Evolutionary conservation across 2,797 vertebrate genomes (phyloP).

Genomic region (Gouania willdenowi): DNA sequence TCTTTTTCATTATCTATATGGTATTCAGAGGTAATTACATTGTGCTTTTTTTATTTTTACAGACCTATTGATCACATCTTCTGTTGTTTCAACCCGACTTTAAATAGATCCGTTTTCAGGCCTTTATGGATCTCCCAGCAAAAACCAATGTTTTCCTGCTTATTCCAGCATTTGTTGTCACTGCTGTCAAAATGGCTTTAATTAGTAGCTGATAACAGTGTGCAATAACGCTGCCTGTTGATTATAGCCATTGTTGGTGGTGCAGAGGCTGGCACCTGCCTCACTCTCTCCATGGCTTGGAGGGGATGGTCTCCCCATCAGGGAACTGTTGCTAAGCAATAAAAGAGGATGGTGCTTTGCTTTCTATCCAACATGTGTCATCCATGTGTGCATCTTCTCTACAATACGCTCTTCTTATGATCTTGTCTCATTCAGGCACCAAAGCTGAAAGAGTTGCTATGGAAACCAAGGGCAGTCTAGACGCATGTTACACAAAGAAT

Average conservation of each 20-base stretch:
- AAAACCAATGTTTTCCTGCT: slow-evolving; percentile 27
- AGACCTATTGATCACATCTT: slow-evolving; percentile 1
- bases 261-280: slow-evolving; percentile 41
- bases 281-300: slow-evolving; percentile 31
- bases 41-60: slow-evolving; percentile 7
- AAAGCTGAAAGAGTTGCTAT: slow-evolving; percentile 40
- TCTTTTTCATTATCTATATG: background rate
- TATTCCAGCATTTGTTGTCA: slow-evolving; percentile 29
- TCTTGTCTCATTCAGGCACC: slow-evolving; percentile 39
- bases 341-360: slow-evolving; percentile 29
- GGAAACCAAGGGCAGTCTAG: slow-evolving; percentile 47
- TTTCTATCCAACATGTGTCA: slow-evolving; percentile 30
- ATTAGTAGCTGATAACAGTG: slow-evolving; percentile 48
- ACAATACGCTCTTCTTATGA: slow-evolving; percentile 34
- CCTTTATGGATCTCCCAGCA: slow-evolving; percentile 28
- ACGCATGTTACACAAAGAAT: slow-evolving; percentile 28
- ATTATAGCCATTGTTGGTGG: slow-evolving; percentile 38
- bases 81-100: slow-evolving; percentile 10
- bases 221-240: slow-evolving; percentile 20
- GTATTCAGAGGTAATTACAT: background rate
- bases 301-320: background rate
- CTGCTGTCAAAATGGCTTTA: slow-evolving; percentile 32
- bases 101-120: slow-evolving; percentile 9
- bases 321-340: slow-evolving; percentile 59
- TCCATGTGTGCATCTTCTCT: slow-evolving; percentile 26